phyloP scores from a whole-genome alignment of 2,888 invertebrate genomes.

The Leistus spinibarbis region DNA sequence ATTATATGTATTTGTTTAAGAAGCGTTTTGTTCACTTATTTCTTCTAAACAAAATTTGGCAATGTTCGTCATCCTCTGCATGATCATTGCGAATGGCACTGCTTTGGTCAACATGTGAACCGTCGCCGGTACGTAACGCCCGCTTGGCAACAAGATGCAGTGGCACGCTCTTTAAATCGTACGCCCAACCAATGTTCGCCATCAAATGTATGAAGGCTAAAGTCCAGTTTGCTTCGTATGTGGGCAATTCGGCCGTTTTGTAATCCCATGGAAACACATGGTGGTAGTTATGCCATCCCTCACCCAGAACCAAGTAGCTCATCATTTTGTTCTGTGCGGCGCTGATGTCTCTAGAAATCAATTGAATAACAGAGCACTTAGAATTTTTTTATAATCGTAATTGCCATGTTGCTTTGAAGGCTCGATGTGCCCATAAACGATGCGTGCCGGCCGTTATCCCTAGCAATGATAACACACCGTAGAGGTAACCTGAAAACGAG shows the following conservation, averaged over 20 bases:
- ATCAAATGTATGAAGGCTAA: slow-evolving; percentile 52
- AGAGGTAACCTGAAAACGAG: slow-evolving; percentile 43
- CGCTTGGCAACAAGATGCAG: slow-evolving; percentile 72
- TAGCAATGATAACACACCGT: slow-evolving; percentile 67
- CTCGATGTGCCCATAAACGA: slow-evolving; percentile 89
- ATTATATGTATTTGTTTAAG: no score
- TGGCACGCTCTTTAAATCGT: slow-evolving; percentile 82
- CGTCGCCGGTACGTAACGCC: slow-evolving; percentile 76
- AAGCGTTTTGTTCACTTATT: no score
- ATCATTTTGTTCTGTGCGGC: slow-evolving; percentile 80
- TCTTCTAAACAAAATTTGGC: slow-evolving; percentile 43
- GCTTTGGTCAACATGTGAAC: no score
- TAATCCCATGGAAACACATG: slow-evolving; percentile 95
- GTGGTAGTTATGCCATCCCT: slow-evolving; percentile 95
- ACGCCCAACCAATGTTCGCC: slow-evolving; percentile 72
- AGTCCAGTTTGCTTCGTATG: slow-evolving; percentile 50
- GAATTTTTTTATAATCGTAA: slow-evolving; percentile 77
- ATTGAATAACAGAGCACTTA: slow-evolving; percentile 89
- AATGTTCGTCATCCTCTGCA: slow-evolving; percentile 65
- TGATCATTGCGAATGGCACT: slow-evolving; percentile 50
- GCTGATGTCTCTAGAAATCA: slow-evolving; percentile 68
- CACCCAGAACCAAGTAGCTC: slow-evolving; percentile 75
- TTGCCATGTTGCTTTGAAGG: slow-evolving; percentile 90
- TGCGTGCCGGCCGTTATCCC: slow-evolving; percentile 96
- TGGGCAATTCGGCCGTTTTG: slow-evolving; percentile 84